Conservation (phyloP, 2,797 vertebrate genomes). For the Chloroceryle inda region DNA sequence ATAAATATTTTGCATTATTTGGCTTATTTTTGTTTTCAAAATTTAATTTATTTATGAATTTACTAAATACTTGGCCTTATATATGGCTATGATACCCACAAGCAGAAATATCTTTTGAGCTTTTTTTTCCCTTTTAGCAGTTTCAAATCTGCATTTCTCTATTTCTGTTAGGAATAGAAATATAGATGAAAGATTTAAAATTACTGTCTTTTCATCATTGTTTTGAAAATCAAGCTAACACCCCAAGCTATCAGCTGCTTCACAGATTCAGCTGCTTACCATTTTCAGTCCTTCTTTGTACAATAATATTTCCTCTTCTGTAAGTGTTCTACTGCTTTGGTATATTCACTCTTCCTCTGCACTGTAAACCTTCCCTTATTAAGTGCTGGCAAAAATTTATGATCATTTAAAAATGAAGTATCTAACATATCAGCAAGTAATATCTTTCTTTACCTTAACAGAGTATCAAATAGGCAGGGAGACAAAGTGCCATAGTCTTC, state of each 20-base stretch:
- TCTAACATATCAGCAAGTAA: constrained; percentile 60
- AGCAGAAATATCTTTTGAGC: background rate
- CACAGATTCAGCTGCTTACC: background rate
- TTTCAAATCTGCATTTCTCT: background rate
- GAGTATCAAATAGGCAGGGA: constrained; percentile 37
- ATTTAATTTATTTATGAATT: background rate
- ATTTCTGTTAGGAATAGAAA: background rate
- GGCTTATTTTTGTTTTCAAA: background rate
- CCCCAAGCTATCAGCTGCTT: background rate
- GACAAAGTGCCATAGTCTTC: background rate
- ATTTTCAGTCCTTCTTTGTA: background rate
- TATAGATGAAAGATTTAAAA: background rate
- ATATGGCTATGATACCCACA: background rate
- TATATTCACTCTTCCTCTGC: constrained; percentile 7
- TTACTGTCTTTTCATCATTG: background rate
- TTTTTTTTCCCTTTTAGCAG: background rate
- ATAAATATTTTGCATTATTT: background rate
- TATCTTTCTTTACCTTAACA: constrained; percentile 46
- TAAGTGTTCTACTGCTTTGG: background rate
- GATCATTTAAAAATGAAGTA: constrained; percentile 73
- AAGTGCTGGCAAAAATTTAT: constrained; percentile 49
- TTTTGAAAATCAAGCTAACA: background rate
- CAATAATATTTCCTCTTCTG: background rate
- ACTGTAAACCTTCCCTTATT: constrained; percentile 48
- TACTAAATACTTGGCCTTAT: background rate